A percentile compares a stretch with the other conserved stretches of the same genome.
Evolutionary conservation across 2,888 invertebrate genomes (phyloP).

Genomic region (Lasioglossum pauxillum): DNA sequence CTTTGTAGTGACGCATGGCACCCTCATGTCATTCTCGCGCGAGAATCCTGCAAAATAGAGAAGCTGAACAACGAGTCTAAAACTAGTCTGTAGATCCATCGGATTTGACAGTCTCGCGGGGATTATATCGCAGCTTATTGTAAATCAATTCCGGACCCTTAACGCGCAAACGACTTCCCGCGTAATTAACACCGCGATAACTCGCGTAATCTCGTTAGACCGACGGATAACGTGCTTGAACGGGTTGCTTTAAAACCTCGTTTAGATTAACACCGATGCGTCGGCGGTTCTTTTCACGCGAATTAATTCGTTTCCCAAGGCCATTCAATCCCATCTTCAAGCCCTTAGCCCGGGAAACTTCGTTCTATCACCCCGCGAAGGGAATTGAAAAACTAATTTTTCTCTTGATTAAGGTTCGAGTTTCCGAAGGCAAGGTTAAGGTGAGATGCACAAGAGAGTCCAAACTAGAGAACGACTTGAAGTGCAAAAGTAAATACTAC

Average conservation of each 20-base stretch:
- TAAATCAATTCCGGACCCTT: constrained; percentile 27
- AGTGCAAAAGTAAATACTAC: not conserved
- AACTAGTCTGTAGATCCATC: too few species aligned
- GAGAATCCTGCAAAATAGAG: not conserved
- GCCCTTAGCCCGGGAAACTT: not conserved
- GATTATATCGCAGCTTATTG: not conserved
- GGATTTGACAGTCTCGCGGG: not conserved
- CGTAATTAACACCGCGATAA: constrained; percentile 1
- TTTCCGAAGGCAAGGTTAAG: not conserved
- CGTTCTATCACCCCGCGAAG: not conserved
- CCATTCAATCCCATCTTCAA: constrained; percentile 19
- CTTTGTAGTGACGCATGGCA: constrained; percentile 44
- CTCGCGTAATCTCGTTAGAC: constrained; percentile 16
- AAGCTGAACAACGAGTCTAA: too few species aligned
- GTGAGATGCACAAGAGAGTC: not conserved
- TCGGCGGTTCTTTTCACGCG: not conserved
- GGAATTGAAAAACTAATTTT: constrained; percentile 7
- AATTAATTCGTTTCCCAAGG: constrained; percentile 31
- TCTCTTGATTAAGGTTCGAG: not conserved
- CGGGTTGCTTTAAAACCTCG: constrained; percentile 27
- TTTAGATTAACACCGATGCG: constrained; percentile 29
- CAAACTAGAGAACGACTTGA: not conserved
- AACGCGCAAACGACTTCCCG: constrained; percentile 4
- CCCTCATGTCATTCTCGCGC: not conserved
- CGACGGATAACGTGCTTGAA: constrained; percentile 19